phyloP scores from a whole-genome alignment of 2,797 vertebrate species.

The Odontamblyopus rebecca region DNA sequence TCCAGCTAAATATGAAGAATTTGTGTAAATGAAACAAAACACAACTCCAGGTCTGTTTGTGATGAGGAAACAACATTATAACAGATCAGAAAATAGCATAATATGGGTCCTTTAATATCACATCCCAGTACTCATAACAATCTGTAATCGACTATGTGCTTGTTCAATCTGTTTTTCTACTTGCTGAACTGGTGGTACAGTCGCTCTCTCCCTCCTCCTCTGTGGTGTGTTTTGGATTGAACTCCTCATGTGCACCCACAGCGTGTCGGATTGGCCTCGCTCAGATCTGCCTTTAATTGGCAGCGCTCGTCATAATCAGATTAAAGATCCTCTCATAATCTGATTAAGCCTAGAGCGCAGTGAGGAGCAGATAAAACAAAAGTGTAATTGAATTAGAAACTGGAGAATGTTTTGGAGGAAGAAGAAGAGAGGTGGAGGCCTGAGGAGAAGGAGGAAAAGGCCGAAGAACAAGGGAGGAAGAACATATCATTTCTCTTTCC shows the following conservation, averaged over 20 bases:
- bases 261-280: constrained; percentile 56
- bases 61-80: too few relatives aligned
- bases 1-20: too few relatives aligned
- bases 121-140: background rate
- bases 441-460: constrained; percentile 9
- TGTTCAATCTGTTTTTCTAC: background rate
- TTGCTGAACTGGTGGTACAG: background rate
- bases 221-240: constrained; percentile 46
- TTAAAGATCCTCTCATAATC: constrained; percentile 28
- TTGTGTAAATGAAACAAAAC: too few relatives aligned
- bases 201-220: constrained; percentile 10
- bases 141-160: background rate
- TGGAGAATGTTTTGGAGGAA: constrained; percentile 20
- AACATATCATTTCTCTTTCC: too few relatives aligned
- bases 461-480: too few relatives aligned
- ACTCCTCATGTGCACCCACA: constrained; percentile 51
- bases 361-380: constrained; percentile 64
- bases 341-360: constrained; percentile 48
- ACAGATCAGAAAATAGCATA: too few relatives aligned
- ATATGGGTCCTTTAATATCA: too few relatives aligned
- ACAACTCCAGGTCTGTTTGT: too few relatives aligned
- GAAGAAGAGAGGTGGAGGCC: background rate
- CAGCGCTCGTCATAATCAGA: constrained; percentile 62
- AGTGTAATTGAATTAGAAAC: constrained; percentile 60
- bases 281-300: constrained; percentile 68